Conservation (phyloP, 30 jellyfish, hydroid and myxozoan genomes). For the Phacellophora camtschatica region DNA sequence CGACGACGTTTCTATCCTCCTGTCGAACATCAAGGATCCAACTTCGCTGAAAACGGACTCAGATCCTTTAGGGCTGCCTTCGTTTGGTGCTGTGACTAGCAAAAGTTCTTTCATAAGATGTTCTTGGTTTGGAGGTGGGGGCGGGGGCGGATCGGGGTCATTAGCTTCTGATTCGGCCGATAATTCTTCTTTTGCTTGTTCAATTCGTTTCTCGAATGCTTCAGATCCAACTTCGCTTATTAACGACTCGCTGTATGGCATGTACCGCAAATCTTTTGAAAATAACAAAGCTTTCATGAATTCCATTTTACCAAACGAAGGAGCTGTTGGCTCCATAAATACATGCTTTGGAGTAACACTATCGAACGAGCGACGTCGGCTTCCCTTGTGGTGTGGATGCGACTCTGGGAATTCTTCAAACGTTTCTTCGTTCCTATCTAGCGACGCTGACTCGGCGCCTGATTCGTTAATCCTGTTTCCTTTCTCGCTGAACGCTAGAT, state of each 20-base stretch:
- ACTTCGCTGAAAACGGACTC: constrained; percentile 93
- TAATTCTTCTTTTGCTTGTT: constrained; percentile 72
- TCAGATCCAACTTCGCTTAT: constrained; percentile 98
- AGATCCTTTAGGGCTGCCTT: constrained; percentile 63
- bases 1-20: constrained; percentile 67
- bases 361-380: constrained; percentile 1
- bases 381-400: not conserved
- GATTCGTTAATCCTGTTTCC: not conserved
- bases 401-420: constrained; percentile 1
- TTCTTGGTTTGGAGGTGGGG: constrained; percentile 81
- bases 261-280: constrained; percentile 28
- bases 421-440: constrained; percentile 2
- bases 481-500: not conserved
- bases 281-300: constrained; percentile 85
- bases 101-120: constrained; percentile 91
- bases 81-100: constrained; percentile 88
- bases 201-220: constrained; percentile 85
- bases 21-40: constrained; percentile 90
- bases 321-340: constrained; percentile 82
- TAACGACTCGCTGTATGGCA: constrained; percentile 84
- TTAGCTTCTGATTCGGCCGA: constrained; percentile 6
- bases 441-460: constrained; percentile 4
- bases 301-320: constrained; percentile 84
- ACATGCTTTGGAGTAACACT: not conserved
- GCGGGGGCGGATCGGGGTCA: constrained; percentile 91